Conservation (phyloP, 2,797 vertebrate species). For the Remorina albescens region DNA sequence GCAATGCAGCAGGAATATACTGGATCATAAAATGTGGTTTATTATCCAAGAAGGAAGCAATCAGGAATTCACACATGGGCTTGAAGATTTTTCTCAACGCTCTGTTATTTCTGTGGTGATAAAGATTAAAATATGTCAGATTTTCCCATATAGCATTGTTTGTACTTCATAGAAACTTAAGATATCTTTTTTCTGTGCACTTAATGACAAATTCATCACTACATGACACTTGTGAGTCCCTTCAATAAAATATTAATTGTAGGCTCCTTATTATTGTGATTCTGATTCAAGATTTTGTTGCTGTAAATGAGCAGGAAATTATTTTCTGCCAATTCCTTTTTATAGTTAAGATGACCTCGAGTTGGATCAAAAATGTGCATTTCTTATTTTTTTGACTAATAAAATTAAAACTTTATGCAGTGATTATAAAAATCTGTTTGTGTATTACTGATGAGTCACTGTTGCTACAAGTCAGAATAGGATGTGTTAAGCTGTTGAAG, state of each 20-base stretch:
- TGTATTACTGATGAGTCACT: slow-evolving; percentile 25
- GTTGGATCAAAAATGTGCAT: neutral
- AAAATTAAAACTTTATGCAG: slow-evolving; percentile 5
- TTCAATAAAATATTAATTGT: neutral
- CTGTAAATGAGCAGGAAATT: neutral
- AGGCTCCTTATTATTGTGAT: neutral
- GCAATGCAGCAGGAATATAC: slow-evolving; percentile 13
- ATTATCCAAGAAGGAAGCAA: slow-evolving; percentile 42
- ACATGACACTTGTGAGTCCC: neutral
- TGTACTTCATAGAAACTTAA: neutral
- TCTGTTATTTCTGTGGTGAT: slow-evolving; percentile 3
- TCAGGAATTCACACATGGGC: slow-evolving; percentile 44
- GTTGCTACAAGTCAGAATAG: slow-evolving; percentile 17
- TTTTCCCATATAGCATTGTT: neutral
- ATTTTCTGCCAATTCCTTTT: neutral
- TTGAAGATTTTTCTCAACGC: slow-evolving; percentile 29
- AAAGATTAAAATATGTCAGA: slow-evolving; percentile 5
- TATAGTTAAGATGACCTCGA: neutral
- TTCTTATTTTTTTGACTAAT: too few species aligned
- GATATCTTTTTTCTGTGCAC: neutral
- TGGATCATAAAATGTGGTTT: slow-evolving; percentile 47
- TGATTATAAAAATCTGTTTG: neutral
- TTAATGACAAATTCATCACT: too few species aligned
- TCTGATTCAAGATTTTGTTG: neutral
- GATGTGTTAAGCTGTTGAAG: slow-evolving; percentile 29